Base-by-base conservation (phyloP, 2,888 invertebrate species). In the Xestobium rufovillosum region DNA sequence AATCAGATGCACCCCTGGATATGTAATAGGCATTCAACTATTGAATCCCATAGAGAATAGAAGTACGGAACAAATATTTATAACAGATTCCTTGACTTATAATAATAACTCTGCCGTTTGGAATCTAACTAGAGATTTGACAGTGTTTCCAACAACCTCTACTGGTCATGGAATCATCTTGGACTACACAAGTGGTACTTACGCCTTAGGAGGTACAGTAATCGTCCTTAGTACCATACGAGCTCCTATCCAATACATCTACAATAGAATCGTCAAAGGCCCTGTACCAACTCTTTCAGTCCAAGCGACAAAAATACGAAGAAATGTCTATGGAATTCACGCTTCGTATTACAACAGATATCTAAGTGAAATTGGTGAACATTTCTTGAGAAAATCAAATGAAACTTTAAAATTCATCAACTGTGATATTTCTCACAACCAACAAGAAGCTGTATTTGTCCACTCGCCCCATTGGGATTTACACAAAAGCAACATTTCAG, bases 1-100 rank as follows among this genome's bases (percentile, higher is more conserved):
- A 39, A 74, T 82, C 3, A 71, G 72, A 51, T 83, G 86, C 48
- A 80, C 80, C 41, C 86, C 88, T 2, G 86, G 88, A 3, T 87
- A 81, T 61, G 88, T 89, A 1, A 74, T 94, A 32, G 91, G 91
- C 3, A 76, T 95, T 28, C 90, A 94, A 62, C 74, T 95, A 10
- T 66, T 95, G 3, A 94, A 92, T 67, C 91, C 92, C 1, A 84
- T 91, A 40, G 85, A 88, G 50, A 87, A 87, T 58, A 78, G 84
- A 41, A 90, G 89, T 34, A 81, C 86, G 0, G 95, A 95, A 67
- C 75, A 76, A 49, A 82, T 95, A 39, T 72, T 77, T 25, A 76
- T 92, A 34, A 76, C 83, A 46, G 88, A 91, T 60, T 79, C 84
- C 0, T 77, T 80, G 51, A 76, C 75, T 33, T 73, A 78, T 34